Evolutionary conservation across 2,113 vertebrate species (phyloP).

Genomic region (Todiramphus saurophagus): DNA sequence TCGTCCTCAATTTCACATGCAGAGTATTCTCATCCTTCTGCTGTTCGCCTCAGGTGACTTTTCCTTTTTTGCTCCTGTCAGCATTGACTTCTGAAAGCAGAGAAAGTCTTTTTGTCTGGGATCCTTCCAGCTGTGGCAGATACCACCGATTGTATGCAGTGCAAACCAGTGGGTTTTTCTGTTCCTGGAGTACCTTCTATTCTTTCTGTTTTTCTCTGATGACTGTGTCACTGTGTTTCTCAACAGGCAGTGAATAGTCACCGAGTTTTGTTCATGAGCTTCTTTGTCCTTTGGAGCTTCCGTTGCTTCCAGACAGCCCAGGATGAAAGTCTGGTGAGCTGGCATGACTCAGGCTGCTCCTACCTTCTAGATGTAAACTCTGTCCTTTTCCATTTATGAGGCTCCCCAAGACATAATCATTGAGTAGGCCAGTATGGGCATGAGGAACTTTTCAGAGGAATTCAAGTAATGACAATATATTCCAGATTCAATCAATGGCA

Average conservation of each 20-base stretch:
- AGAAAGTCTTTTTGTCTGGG: background rate
- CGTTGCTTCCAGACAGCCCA: background rate
- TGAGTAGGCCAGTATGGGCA: background rate
- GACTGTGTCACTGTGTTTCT: background rate
- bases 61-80: background rate
- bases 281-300: background rate
- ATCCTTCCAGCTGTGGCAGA: background rate
- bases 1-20: background rate
- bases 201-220: background rate
- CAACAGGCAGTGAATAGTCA: background rate
- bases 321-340: background rate
- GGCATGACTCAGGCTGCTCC: background rate
- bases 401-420: too few species aligned
- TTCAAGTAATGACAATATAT: background rate
- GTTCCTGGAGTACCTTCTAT: background rate
- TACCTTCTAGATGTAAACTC: background rate
- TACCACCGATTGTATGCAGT: background rate
- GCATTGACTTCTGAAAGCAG: background rate
- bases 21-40: background rate
- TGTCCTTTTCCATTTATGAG: background rate
- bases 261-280: background rate
- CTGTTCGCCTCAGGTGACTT: background rate
- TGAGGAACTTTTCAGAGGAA: background rate
- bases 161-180: background rate
- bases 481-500: background rate